Base-by-base conservation (phyloP, 2,113 vertebrate genomes). In the Hylia prasina region DNA sequence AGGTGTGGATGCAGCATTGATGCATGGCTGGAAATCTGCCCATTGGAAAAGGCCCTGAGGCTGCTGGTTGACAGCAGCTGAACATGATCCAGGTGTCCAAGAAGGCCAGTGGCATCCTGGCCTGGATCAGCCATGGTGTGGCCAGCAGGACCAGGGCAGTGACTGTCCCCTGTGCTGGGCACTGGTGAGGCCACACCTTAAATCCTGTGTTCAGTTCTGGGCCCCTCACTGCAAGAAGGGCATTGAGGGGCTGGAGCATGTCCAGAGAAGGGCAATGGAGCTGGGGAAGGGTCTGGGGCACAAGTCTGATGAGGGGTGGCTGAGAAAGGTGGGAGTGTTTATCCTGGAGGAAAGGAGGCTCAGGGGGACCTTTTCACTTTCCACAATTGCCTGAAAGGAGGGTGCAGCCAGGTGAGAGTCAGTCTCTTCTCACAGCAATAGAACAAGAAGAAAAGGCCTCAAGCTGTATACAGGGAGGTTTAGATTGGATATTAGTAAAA, bases 251-350 rank as follows among this genome's bases (percentile, higher is more conserved):
- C 69, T 89, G 51, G 33, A 73, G 33, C 0, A 0, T 30, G 51
- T n/a, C 60, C 45, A 73, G 69, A 53, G 69, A 73, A n/a, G 19
- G 60, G 39, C 0, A 39, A 3, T 0, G 0, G 61, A 53, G 37
- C 23, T 60, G 39, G 45, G 23, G 28, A 58, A 73, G 37, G 7
- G 15, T 39, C 60, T 75, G 60, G 60, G 16, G 37, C 37, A 45
- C 33, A 66, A 3, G 0, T 1, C 1, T 4, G 2, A 0, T 12
- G 39, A 24, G 15, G 33, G 12, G 7, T 0, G 2, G 7, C 23
- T 60, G 24, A 60, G 45, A 9, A 3, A 82, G 9, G 2, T 68
- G 53, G 13, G 13, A 2, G 6, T 53, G 11, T 39, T 68, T 28
- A 42, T 1, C 6, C 45, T 35, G n/a, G 30, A 68, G 61, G 20